These are phyloP conservation scores for Agonum fuliginosum DNA, from an alignment of 2,888 invertebrate genomes.

Conservation along the genomic window DNA sequence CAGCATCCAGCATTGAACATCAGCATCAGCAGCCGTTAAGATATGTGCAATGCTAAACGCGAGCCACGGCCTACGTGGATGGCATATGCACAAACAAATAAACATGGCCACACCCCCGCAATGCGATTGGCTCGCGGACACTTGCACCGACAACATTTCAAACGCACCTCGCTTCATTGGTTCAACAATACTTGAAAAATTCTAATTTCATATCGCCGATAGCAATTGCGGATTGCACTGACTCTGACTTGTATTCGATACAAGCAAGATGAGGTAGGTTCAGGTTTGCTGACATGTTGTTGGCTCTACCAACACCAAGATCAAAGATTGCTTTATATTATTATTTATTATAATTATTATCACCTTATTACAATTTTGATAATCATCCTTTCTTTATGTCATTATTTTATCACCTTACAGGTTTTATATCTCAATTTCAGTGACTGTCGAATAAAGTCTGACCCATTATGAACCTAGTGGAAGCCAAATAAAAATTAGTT, in stretches of 20 bases:
- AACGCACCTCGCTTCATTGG: constrained; percentile 55
- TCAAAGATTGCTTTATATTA: no score
- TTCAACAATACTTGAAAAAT: constrained; percentile 56
- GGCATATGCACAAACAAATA: constrained; percentile 60
- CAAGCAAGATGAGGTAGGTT: not conserved
- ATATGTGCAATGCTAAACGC: constrained; percentile 51
- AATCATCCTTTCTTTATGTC: no score
- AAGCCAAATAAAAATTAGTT: no score
- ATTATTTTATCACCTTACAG: no score
- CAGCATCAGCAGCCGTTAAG: constrained; percentile 47
- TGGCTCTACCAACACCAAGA: no score
- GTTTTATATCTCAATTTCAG: no score
- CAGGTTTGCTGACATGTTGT: not conserved
- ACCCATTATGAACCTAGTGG: no score
- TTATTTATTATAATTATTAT: no score
- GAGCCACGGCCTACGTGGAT: constrained; percentile 57
- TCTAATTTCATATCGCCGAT: constrained; percentile 59
- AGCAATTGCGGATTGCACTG: constrained; percentile 41
- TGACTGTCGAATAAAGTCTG: no score
- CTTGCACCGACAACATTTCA: constrained; percentile 56
- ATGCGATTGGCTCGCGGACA: constrained; percentile 53
- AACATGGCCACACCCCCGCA: constrained; percentile 59
- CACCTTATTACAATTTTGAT: no score
- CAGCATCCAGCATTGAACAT: not conserved
- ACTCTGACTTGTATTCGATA: not conserved